Percentiles rank a stretch among this genome's conserved stretches.
Evolutionary conservation across 2,797 vertebrate species (phyloP).

Genomic region (Chelmon rostratus): DNA sequence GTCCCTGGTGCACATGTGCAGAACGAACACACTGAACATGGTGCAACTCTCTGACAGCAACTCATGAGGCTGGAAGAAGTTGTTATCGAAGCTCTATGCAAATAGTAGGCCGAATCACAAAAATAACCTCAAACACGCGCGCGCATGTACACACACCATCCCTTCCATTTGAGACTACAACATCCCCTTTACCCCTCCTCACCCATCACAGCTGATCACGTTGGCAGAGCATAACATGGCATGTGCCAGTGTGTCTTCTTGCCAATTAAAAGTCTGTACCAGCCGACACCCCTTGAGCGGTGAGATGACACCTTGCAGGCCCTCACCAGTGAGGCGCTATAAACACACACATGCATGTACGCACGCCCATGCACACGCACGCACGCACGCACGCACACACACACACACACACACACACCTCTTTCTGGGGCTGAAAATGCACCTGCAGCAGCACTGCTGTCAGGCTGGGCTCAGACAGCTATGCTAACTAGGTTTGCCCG

Average conservation of each 20-base stretch:
- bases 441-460: slow-evolving; percentile 60
- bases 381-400: slow-evolving; percentile 16
- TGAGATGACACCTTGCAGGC: slow-evolving; percentile 68
- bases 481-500: slow-evolving; percentile 65
- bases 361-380: slow-evolving; percentile 20
- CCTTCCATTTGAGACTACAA: not conserved
- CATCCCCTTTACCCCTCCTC: not conserved
- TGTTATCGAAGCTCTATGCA: slow-evolving; percentile 30
- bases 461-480: slow-evolving; percentile 55
- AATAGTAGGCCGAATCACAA: slow-evolving; percentile 4
- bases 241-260: slow-evolving; percentile 54
- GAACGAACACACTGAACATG: slow-evolving; percentile 14
- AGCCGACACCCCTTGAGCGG: slow-evolving; percentile 52
- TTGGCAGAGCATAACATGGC: slow-evolving; percentile 42
- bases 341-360: slow-evolving; percentile 23
- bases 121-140: slow-evolving; percentile 5
- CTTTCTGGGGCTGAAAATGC: slow-evolving; percentile 70
- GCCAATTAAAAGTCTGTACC: slow-evolving; percentile 74
- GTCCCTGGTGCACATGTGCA: slow-evolving; percentile 27
- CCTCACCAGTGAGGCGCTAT: slow-evolving; percentile 50
- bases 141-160: not conserved
- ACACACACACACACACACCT: slow-evolving; percentile 21
- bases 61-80: slow-evolving; percentile 8
- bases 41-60: slow-evolving; percentile 24
- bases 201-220: slow-evolving; percentile 37